Percentiles rank a stretch among this genome's conserved stretches.
These are phyloP conservation scores for Cataglyphis albicans DNA, from an alignment of 2,888 invertebrate genomes.

Conservation along the genomic window DNA sequence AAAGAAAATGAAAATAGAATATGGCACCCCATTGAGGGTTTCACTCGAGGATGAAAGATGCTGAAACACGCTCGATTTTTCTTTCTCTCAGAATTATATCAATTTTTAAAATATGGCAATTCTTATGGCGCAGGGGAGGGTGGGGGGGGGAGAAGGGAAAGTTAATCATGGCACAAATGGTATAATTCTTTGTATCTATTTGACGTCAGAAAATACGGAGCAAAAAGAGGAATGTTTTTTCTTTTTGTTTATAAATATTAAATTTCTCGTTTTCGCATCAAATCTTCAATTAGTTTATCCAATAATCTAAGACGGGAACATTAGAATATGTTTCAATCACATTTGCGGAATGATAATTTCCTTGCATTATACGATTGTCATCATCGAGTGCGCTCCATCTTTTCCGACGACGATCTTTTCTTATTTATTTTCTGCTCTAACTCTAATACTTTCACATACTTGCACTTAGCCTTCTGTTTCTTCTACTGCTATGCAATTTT, in stretches of 20 bases:
- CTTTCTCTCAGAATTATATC: slow-evolving; percentile 26
- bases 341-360: background rate
- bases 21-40: slow-evolving; percentile 57
- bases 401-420: slow-evolving; percentile 12
- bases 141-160: background rate
- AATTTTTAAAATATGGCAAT: slow-evolving; percentile 76
- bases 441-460: slow-evolving; percentile 31
- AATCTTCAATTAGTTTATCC: background rate
- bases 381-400: background rate
- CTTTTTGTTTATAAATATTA: background rate
- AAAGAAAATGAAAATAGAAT: slow-evolving; percentile 61
- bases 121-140: slow-evolving; percentile 70
- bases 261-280: background rate
- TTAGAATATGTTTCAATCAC: background rate
- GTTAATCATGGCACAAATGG: slow-evolving; percentile 71
- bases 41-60: slow-evolving; percentile 19
- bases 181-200: slow-evolving; percentile 54
- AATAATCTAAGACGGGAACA: background rate
- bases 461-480: slow-evolving; percentile 34
- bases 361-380: slow-evolving; percentile 27
- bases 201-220: background rate
- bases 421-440: slow-evolving; percentile 51
- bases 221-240: background rate
- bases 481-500: slow-evolving; percentile 52
- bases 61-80: background rate